A percentile compares a stretch with the other conserved stretches of the same genome.
These are phyloP conservation scores for Tympanuchus pallidicinctus DNA, from an alignment of 2,113 vertebrate genomes.

Conservation along the genomic window DNA sequence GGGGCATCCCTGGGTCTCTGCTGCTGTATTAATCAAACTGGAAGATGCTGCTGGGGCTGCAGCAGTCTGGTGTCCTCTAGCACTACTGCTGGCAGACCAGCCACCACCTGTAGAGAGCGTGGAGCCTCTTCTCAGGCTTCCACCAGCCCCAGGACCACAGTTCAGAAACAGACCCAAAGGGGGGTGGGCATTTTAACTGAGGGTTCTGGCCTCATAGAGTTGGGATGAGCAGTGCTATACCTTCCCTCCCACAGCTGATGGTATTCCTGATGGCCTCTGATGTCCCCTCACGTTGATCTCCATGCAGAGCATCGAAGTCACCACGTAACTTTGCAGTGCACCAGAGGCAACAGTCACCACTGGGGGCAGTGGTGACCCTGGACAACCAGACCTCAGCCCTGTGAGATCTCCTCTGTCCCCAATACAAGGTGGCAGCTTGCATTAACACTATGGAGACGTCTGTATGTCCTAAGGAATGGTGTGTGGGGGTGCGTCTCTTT, in stretches of 20 bases:
- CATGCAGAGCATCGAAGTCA: neutral
- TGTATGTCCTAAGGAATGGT: neutral
- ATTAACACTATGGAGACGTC: rapidly evolving
- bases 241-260: constrained; percentile 40
- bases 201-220: neutral
- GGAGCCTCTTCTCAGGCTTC: neutral
- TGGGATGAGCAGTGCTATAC: neutral
- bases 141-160: neutral
- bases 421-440: constrained; percentile 19
- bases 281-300: rapidly evolving
- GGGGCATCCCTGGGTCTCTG: neutral
- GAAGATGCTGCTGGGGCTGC: neutral
- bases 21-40: neutral
- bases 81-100: neutral
- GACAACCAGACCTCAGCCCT: rapidly evolving
- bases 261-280: constrained; percentile 48
- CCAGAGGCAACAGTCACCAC: neutral
- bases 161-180: neutral
- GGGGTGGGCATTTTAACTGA: neutral
- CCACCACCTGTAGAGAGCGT: neutral
- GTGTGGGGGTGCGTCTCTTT: rapidly evolving
- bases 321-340: rapidly evolving
- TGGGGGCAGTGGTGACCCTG: rapidly evolving
- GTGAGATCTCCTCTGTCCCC: rapidly evolving
- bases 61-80: neutral